Percentiles rank a stretch among this genome's conserved stretches.
Evolutionary conservation across 2,113 vertebrate genomes (phyloP).

Genomic region (Dasyornis broadbenti): DNA sequence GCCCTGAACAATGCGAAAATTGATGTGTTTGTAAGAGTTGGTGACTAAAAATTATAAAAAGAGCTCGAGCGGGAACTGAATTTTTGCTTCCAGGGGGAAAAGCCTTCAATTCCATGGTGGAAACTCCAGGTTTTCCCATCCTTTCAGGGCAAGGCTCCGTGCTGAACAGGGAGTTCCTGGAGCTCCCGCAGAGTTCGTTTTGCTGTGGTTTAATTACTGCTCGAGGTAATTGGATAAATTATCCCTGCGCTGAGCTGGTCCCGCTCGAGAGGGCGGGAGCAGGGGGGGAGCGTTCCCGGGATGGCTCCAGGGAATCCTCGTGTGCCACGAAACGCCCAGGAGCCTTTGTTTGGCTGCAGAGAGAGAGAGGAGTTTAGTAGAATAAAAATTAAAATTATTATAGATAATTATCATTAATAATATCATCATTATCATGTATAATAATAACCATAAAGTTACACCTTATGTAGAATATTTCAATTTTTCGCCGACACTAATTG

Average conservation of each 20-base stretch:
- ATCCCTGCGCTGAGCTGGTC: background rate
- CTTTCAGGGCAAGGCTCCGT: background rate
- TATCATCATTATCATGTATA: too few relatives aligned
- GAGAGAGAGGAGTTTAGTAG: background rate
- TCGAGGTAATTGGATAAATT: background rate
- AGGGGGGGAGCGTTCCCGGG: background rate
- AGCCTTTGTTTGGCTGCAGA: background rate
- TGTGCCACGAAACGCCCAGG: background rate
- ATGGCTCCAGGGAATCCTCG: background rate
- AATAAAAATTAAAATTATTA: too few relatives aligned
- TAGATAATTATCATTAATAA: too few relatives aligned
- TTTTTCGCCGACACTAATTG: background rate
- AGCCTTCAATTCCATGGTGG: background rate
- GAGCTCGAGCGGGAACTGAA: background rate
- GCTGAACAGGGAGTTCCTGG: background rate
- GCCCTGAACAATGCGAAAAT: background rate
- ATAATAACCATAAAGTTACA: too few relatives aligned
- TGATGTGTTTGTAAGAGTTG: background rate
- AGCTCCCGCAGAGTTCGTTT: background rate
- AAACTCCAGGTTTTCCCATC: accelerated
- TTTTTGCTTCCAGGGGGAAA: background rate
- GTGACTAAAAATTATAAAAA: background rate
- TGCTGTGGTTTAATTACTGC: background rate
- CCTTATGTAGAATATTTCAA: background rate
- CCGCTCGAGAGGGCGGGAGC: background rate